Conservation (phyloP, 2,797 vertebrate genomes). For the Pipistrellus pipistrellus region DNA sequence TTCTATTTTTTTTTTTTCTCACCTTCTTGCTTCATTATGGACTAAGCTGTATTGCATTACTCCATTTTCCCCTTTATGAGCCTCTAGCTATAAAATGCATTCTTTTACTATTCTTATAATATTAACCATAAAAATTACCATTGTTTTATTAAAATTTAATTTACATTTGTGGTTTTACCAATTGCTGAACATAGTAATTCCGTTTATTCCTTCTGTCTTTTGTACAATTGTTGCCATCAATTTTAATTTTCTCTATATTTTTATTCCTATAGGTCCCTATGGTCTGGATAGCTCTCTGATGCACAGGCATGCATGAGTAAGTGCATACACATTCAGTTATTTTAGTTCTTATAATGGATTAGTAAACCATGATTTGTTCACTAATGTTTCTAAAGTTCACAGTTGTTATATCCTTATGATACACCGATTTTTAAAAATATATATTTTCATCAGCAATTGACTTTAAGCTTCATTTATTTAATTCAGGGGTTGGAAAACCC, state of each 20-base stretch:
- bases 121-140: not conserved
- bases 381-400: slow-evolving; percentile 20
- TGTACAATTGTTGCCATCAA: not conserved
- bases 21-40: not conserved
- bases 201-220: not conserved
- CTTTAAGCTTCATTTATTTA: slow-evolving; percentile 2
- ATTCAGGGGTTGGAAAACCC: not conserved
- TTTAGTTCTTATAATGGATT: not conserved
- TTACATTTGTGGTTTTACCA: not conserved
- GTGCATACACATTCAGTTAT: not conserved
- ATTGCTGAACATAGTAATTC: not conserved
- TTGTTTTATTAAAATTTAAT: slow-evolving; percentile 51
- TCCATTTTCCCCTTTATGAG: not conserved
- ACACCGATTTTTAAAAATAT: not conserved
- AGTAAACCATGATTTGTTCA: not conserved
- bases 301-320: not conserved
- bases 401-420: not conserved
- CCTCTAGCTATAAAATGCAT: not conserved
- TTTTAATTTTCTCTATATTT: not conserved
- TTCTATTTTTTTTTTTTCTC: not conserved
- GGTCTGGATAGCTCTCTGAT: not conserved
- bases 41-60: not conserved
- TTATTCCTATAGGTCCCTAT: not conserved
- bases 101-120: not conserved
- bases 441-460: not conserved